Evolutionary conservation across 2,113 vertebrate species (phyloP), one percentile per base, ranked within the genome.

Genomic region (Astur gentilis): DNA sequence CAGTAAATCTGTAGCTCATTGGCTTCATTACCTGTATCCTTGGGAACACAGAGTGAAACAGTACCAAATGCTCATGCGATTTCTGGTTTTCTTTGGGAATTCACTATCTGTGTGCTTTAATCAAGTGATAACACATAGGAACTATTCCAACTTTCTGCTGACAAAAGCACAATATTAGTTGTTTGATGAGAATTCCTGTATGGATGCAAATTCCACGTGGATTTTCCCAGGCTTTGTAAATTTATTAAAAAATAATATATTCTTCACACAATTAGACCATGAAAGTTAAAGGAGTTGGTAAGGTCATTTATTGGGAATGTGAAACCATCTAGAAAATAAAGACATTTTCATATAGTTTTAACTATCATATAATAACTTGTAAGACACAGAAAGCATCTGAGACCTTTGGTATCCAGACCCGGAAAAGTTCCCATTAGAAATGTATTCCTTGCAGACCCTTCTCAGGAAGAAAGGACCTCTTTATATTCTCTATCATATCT

Each of bases 141-240:
- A 94, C 29, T 18, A 29, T 71, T 57, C 34, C 20, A n/a, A 11
- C 29, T 64, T 95, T 34, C 71, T 93, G 60, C 57, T 78, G 84
- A 94, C 60, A 90, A 87, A 96, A 93, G 47, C 57, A 85, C 54
- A 72, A 21, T 90, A 83, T 90, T 82, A 83, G 72, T 58, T 89
- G 44, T 94, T 96, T 93, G 61, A 72, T 95, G 92, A 95, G 71
- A 92, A 73, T 49, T 69, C 57, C 57, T 87, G 58, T 57, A 64
- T 54, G 42, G 69, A 71, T 92, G 70, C 57, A 87, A 95, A 97
- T 95, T 95, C 95, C 84, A 86, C 7, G 4, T 90, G 69, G 91
- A 95, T 94, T 95, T 96, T 97, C 52, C 57, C 40, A 72, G 58
- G 69, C 54, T 96, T 95, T 95, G 57, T 77, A 96, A 73, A 88